A percentile compares a stretch with the other conserved stretches of the same genome.
Evolutionary conservation across 1,140 invertebrate species (phyloP).

Genomic region (Drosophila paulistorum): DNA sequence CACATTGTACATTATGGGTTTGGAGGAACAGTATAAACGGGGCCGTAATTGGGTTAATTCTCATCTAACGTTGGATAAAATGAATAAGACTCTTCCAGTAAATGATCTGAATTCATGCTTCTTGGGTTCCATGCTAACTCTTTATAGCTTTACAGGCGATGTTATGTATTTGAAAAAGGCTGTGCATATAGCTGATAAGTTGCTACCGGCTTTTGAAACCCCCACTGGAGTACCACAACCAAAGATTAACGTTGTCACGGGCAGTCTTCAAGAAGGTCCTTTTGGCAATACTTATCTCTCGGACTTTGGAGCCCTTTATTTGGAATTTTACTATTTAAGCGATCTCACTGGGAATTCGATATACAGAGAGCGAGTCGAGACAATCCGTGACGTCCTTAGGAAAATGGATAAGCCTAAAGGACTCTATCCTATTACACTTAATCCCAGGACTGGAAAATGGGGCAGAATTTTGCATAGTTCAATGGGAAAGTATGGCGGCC

Average conservation of each 20-base stretch:
- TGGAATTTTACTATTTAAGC: conserved; percentile 97
- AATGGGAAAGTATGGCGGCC: conserved; percentile 95
- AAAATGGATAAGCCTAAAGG: conserved; percentile 94
- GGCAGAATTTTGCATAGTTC: conserved; percentile 92
- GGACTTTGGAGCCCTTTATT: conserved; percentile 97
- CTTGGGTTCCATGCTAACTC: conserved; percentile 95
- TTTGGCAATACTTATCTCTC: conserved; percentile 97
- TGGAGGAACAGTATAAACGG: conserved; percentile 95
- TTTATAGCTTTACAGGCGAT: conserved; percentile 97
- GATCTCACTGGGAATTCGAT: conserved; percentile 95
- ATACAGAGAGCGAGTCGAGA: conserved; percentile 92
- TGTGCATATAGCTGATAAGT: conserved; percentile 93
- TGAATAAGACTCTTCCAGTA: conserved; percentile 95
- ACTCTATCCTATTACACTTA: conserved; percentile 98
- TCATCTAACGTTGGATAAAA: conserved; percentile 91
- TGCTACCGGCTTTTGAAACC: conserved; percentile 98
- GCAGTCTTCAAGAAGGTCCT: conserved; percentile 93
- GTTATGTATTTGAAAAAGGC: conserved; percentile 96
- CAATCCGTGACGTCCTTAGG: conserved; percentile 91
- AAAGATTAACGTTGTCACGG: conserved; percentile 88
- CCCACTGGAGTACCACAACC: conserved; percentile 97
- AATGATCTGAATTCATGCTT: conserved; percentile 99
- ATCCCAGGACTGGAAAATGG: conserved; percentile 97
- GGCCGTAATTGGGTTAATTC: conserved; percentile 95
- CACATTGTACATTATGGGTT: conserved; percentile 98